Conservation (phyloP, 2,888 invertebrate genomes). For the Stenodema calcarata region DNA sequence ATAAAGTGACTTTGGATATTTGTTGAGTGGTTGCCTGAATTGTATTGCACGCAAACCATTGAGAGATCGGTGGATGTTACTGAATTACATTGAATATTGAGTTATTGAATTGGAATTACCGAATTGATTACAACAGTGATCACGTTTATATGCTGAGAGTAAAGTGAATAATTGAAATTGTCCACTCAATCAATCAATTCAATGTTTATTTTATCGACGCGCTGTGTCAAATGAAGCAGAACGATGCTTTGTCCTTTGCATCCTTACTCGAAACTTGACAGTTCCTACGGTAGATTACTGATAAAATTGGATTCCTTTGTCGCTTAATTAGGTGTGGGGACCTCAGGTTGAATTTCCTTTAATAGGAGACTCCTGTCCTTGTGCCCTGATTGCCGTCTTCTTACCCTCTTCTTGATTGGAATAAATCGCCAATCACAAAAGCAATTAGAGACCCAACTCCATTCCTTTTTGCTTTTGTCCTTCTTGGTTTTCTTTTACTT, state of each 20-base stretch:
- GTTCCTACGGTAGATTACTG: background rate
- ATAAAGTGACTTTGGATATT: too few species aligned
- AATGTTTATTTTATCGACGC: too few species aligned
- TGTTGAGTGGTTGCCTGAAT: too few species aligned
- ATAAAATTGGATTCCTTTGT: conserved; percentile 10
- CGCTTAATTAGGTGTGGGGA: conserved; percentile 1
- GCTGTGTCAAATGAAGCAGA: background rate
- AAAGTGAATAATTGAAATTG: too few species aligned
- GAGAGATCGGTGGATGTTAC: too few species aligned
- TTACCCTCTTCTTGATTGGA: conserved; percentile 13
- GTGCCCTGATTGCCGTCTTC: conserved; percentile 8
- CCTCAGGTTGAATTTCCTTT: conserved; percentile 9
- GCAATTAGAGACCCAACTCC: background rate
- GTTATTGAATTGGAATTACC: too few species aligned
- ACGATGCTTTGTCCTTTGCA: background rate
- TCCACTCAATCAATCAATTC: too few species aligned
- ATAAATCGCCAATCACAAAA: conserved; percentile 19
- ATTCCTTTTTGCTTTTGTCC: background rate
- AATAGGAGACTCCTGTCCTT: background rate
- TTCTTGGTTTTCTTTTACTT: background rate
- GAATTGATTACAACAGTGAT: too few species aligned
- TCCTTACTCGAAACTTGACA: background rate
- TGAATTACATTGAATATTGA: too few species aligned
- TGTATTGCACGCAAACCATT: too few species aligned
- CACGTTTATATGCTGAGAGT: too few species aligned